Evolutionary conservation across 2,797 vertebrate genomes (phyloP).

Genomic region (Meda fulgida): DNA sequence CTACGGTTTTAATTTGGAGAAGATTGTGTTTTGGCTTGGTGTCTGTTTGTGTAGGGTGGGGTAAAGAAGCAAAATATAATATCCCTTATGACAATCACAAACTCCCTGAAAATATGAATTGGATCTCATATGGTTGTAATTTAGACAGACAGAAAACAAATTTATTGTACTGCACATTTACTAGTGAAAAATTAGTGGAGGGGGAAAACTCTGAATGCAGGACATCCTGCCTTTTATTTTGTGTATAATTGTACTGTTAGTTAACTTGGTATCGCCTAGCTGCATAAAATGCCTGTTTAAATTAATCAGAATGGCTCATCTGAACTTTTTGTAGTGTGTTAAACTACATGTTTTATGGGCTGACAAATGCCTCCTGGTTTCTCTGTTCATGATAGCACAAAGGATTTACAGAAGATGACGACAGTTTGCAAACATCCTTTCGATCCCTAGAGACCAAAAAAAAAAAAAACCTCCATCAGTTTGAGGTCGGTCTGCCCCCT

Average conservation of each 20-base stretch:
- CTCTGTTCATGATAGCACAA: slow-evolving; percentile 1
- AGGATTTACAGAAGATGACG: slow-evolving; percentile 39
- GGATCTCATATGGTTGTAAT: slow-evolving; percentile 13
- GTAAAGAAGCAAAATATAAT: background rate
- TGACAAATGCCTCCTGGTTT: slow-evolving; percentile 17
- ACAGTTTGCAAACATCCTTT: slow-evolving; percentile 44
- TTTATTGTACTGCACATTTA: slow-evolving; percentile 15
- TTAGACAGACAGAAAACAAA: background rate
- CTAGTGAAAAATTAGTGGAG: background rate
- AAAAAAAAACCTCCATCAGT: slow-evolving; percentile 31
- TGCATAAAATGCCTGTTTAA: slow-evolving; percentile 70
- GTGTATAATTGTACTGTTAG: slow-evolving; percentile 36
- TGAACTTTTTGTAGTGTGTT: slow-evolving; percentile 10
- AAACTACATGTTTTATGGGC: background rate
- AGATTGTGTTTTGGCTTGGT: slow-evolving; percentile 43
- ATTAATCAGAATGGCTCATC: slow-evolving; percentile 65
- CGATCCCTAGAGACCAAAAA: slow-evolving; percentile 27
- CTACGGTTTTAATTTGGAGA: slow-evolving; percentile 39
- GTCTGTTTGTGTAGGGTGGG: slow-evolving; percentile 40
- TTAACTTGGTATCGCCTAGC: slow-evolving; percentile 67
- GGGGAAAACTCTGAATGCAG: slow-evolving; percentile 58
- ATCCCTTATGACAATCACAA: background rate
- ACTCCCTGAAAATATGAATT: background rate
- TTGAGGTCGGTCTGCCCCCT: slow-evolving; percentile 24
- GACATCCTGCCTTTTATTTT: slow-evolving; percentile 60